These are phyloP conservation scores for Drosophila demipolita DNA, from an alignment of 2,888 invertebrate species.

Conservation along the genomic window DNA sequence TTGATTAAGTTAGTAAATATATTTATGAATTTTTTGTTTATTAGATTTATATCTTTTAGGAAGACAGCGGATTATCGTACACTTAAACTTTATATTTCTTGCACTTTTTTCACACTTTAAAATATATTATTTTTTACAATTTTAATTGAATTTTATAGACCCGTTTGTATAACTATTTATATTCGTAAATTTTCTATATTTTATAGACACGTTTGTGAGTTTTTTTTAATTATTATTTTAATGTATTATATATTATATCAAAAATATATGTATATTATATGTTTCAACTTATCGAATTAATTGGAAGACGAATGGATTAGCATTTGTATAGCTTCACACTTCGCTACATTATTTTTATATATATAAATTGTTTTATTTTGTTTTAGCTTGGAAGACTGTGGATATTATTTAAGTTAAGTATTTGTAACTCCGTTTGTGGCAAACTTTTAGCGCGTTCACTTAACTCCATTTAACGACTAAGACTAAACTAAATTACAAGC, in stretches of 20 bases:
- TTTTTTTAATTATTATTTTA: conserved; percentile 21
- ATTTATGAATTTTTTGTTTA: background rate
- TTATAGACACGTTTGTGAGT: conserved; percentile 25
- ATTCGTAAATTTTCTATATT: conserved; percentile 1
- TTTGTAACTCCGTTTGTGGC: conserved; percentile 51
- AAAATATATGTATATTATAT: conserved; percentile 26
- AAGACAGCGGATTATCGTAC: conserved; percentile 9
- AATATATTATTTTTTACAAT: background rate
- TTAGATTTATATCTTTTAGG: background rate
- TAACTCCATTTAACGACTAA: conserved; percentile 49
- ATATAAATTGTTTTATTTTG: conserved; percentile 6
- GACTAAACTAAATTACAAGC: conserved; percentile 59
- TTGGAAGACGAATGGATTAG: conserved; percentile 75
- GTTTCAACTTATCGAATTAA: conserved; percentile 24
- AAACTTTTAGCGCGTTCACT: conserved; percentile 24
- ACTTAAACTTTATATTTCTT: background rate
- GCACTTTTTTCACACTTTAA: background rate
- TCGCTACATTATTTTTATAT: conserved; percentile 36
- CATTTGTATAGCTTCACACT: conserved; percentile 22
- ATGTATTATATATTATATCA: conserved; percentile 1
- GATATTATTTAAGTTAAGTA: conserved; percentile 10
- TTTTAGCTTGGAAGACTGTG: conserved; percentile 48
- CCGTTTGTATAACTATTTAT: conserved; percentile 10
- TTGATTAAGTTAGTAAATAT: conserved; percentile 11
- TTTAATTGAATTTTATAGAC: conserved; percentile 10